Evolutionary conservation across 2,888 invertebrate genomes (phyloP), one percentile per base, ranked within the genome.

Genomic region (Hedya salicella): DNA sequence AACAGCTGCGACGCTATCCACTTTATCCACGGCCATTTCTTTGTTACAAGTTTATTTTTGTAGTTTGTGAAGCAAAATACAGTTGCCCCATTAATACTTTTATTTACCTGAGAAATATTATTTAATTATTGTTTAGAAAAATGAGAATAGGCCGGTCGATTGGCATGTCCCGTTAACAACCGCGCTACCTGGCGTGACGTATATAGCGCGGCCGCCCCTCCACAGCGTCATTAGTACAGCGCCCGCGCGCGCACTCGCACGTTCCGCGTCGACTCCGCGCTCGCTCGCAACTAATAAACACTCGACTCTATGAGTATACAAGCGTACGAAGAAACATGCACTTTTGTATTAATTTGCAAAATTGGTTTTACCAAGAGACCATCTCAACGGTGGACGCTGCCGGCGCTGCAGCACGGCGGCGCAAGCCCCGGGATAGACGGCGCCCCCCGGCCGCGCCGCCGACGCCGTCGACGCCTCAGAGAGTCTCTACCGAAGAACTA

Each of bases 401-500:
- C 83, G 81, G 86, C 88, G 81, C 82, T 71, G 86, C 88, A 81
- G 85, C 86, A 86, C 90, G 83, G 75, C 83, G 84, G 82, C 86
- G 78, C 82, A 86, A 79, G 84, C 86, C 79, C 78, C 86, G 87
- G 59, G 83, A 83, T 80, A 83, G 83, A 79, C 88, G 88, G 77
- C 85, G 87, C 75, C 87, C 91, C 75, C 85, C 91, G 76, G 83
- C 92, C 78, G 79, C 88, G 81, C 86, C 92, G 82, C 86, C 93
- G 83, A 80, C 80, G 70, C 76, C 78, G 75, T 78, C 75, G 73
- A 87, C 85, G 76, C 82, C 92, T 79, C 87, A 92, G 80, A 94
- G 88, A 84, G 89, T 89, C 74, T 93, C 94, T 53, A 94, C 95
- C 74, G 86, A 85, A 17, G 92, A 94, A 69, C 80, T 96, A 74